Percentiles rank a stretch among this genome's conserved stretches.
These are phyloP conservation scores for Esox niger DNA, from an alignment of 2,113 vertebrate genomes.

Conservation along the genomic window DNA sequence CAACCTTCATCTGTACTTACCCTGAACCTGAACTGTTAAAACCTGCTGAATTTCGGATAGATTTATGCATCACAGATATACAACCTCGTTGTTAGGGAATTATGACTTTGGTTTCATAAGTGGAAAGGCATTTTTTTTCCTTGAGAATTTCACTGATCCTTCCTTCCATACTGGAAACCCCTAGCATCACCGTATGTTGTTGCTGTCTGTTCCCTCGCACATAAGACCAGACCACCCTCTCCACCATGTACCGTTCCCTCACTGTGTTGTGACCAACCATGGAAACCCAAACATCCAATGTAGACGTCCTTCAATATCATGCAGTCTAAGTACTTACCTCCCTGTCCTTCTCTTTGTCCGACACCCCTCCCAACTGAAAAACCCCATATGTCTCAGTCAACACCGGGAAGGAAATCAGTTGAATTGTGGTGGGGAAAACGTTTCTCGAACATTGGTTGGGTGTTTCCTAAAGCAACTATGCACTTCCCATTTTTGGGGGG, in stretches of 20 bases:
- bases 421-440: background rate
- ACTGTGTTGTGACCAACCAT: conserved; percentile 50
- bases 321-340: background rate
- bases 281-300: conserved; percentile 18
- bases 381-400: background rate
- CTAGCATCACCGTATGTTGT: conserved; percentile 60
- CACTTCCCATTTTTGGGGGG: conserved; percentile 12
- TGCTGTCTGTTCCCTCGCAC: conserved; percentile 50
- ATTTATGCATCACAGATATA: background rate
- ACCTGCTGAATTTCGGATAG: background rate
- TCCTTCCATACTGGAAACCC: conserved; percentile 66
- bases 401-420: background rate
- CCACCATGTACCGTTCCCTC: conserved; percentile 31
- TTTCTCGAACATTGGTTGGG: background rate
- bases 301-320: conserved; percentile 11
- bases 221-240: conserved; percentile 20
- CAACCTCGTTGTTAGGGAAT: background rate
- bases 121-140: conserved; percentile 45
- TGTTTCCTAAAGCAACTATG: background rate
- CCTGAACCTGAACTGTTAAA: background rate
- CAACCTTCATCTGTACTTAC: conserved; percentile 18
- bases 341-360: background rate
- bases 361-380: background rate
- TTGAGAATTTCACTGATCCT: conserved; percentile 68
- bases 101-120: background rate